These are phyloP conservation scores for Zeus faber DNA, from an alignment of 2,113 vertebrate species.

Conservation along the genomic window DNA sequence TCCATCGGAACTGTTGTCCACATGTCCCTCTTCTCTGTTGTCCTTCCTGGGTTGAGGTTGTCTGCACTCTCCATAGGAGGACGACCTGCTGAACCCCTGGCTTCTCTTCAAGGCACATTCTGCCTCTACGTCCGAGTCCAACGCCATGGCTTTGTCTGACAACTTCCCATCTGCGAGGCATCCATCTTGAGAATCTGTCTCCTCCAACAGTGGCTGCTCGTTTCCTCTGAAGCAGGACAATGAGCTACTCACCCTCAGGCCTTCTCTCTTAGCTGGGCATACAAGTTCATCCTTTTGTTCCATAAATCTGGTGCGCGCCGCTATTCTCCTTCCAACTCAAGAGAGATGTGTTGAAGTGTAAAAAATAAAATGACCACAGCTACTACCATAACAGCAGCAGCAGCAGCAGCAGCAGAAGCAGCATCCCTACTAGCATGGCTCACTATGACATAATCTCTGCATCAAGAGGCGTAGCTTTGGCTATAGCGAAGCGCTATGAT, in stretches of 20 bases:
- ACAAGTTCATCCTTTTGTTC: conserved; percentile 6
- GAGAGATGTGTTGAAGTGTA: background rate
- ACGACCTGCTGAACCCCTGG: conserved; percentile 54
- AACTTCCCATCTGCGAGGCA: conserved; percentile 9
- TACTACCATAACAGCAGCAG: no score
- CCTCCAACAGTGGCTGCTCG: conserved; percentile 6
- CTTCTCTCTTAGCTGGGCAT: conserved; percentile 39
- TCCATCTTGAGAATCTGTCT: conserved; percentile 13
- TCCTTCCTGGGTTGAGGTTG: conserved; percentile 8
- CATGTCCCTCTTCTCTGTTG: conserved; percentile 12
- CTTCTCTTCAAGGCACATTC: conserved; percentile 56
- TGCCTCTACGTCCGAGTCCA: conserved; percentile 16
- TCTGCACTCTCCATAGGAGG: conserved; percentile 51
- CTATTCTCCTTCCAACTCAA: conserved; percentile 5
- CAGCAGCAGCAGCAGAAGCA: no score
- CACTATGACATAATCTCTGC: conserved; percentile 60
- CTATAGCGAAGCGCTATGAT: conserved; percentile 54
- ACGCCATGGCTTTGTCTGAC: conserved; percentile 26
- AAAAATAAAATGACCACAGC: no score
- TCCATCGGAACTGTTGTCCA: conserved; percentile 11
- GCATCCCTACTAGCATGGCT: conserved; percentile 48
- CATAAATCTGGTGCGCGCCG: conserved; percentile 10
- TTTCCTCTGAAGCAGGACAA: conserved; percentile 47
- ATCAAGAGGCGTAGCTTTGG: conserved; percentile 47
- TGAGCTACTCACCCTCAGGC: conserved; percentile 32